A percentile compares a stretch with the other conserved stretches of the same genome.
phyloP scores from a whole-genome alignment of 2,888 invertebrate species.

The Anodontia alba region DNA sequence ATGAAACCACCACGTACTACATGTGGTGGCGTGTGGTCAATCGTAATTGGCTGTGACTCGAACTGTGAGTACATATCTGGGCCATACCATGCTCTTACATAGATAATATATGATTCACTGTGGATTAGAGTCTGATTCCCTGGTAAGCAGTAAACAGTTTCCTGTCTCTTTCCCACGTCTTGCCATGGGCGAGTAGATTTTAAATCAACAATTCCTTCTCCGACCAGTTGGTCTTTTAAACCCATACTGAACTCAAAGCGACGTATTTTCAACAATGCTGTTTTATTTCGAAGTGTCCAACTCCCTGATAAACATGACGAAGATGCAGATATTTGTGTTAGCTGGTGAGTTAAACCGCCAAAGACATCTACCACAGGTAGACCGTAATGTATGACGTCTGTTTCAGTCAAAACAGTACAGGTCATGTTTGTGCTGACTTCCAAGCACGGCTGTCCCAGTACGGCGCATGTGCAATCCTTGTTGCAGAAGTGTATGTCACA shows the following conservation, averaged over 20 bases:
- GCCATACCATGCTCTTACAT: constrained; percentile 61
- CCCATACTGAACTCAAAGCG: constrained; percentile 67
- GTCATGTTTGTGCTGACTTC: neutral
- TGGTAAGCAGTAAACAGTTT: constrained; percentile 52
- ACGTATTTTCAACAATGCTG: neutral
- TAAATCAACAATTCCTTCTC: constrained; percentile 56
- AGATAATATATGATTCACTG: constrained; percentile 45
- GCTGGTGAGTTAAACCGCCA: neutral
- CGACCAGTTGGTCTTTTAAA: constrained; percentile 33
- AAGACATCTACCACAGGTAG: neutral
- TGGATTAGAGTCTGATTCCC: constrained; percentile 24
- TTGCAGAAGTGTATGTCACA: constrained; percentile 42
- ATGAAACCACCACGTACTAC: constrained; percentile 40
- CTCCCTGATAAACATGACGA: constrained; percentile 49
- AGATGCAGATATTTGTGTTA: constrained; percentile 21
- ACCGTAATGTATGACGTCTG: neutral
- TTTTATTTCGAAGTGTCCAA: constrained; percentile 30
- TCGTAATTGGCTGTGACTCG: constrained; percentile 37
- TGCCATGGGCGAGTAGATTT: constrained; percentile 55
- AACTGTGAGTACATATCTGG: constrained; percentile 29
- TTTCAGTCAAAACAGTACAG: neutral
- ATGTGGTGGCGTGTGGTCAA: constrained; percentile 58
- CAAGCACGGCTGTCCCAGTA: constrained; percentile 26
- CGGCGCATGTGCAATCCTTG: constrained; percentile 46
- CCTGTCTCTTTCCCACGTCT: constrained; percentile 47